phyloP scores from a whole-genome alignment of 1,140 invertebrate genomes.

The Onthophagus taurus region DNA sequence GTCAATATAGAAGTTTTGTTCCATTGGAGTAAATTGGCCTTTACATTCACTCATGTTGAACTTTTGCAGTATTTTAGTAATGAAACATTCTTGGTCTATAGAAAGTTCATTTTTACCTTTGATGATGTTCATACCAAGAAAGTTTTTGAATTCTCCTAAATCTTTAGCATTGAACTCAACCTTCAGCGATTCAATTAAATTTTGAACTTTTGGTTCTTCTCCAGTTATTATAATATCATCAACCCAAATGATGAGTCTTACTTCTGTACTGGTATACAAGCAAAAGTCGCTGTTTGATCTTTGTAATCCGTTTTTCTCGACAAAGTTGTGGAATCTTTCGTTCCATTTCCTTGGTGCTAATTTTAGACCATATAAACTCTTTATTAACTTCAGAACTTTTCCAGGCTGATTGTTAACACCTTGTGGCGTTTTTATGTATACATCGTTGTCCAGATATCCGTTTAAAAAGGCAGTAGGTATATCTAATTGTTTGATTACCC shows the following conservation, averaged over 20 bases:
- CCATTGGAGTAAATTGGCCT: neutral
- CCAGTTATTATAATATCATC: conserved; percentile 4
- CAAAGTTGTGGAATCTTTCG: conserved; percentile 15
- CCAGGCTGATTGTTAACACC: conserved; percentile 14
- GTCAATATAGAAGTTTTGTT: neutral
- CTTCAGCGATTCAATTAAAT: neutral
- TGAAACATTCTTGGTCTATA: neutral
- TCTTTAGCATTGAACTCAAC: neutral
- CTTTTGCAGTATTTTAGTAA: conserved; percentile 1
- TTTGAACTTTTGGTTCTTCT: neutral
- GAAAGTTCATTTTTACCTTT: neutral
- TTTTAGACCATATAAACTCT: conserved; percentile 21
- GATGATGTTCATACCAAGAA: conserved; percentile 5
- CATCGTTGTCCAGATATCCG: conserved; percentile 19
- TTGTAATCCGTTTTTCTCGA: conserved; percentile 15
- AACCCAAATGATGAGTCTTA: conserved; percentile 17
- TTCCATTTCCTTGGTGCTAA: conserved; percentile 19
- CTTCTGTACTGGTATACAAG: conserved; percentile 3
- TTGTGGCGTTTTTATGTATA: conserved; percentile 23
- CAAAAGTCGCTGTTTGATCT: conserved; percentile 11
- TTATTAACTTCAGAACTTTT: conserved; percentile 21
- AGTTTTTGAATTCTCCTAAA: conserved; percentile 4
- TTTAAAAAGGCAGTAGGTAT: conserved; percentile 25
- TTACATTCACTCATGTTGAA: conserved; percentile 2
- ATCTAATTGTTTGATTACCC: conserved; percentile 21